Evolutionary conservation across 1,140 invertebrate species (phyloP).

Genomic region (Idris sp.): DNA sequence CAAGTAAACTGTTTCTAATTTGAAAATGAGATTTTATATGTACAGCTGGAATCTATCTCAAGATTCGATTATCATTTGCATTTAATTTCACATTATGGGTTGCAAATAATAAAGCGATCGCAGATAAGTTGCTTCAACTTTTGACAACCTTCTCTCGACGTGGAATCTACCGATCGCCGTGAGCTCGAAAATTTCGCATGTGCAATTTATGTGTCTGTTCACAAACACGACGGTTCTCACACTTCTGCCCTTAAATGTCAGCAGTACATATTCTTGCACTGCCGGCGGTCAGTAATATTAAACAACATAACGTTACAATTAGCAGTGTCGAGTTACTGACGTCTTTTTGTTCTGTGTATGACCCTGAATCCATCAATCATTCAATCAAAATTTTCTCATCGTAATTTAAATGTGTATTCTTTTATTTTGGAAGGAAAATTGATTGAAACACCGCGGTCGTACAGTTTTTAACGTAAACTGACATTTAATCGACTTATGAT

Average conservation of each 20-base stretch:
- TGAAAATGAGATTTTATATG: too few relatives aligned
- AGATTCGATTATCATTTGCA: too few relatives aligned
- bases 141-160: slow-evolving; percentile 55
- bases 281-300: slow-evolving; percentile 54
- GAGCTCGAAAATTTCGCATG: slow-evolving; percentile 46
- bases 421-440: too few relatives aligned
- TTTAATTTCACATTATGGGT: too few relatives aligned
- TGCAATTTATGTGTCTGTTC: slow-evolving; percentile 61
- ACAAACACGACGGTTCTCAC: slow-evolving; percentile 61
- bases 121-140: slow-evolving; percentile 54
- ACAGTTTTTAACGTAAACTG: slow-evolving; percentile 40
- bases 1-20: too few relatives aligned
- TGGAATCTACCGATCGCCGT: slow-evolving; percentile 56
- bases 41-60: too few relatives aligned
- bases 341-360: too few relatives aligned
- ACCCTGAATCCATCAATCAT: slow-evolving; percentile 13
- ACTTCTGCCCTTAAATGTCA: slow-evolving; percentile 61
- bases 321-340: slow-evolving; percentile 27
- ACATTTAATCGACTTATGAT: slow-evolving; percentile 34
- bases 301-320: slow-evolving; percentile 60
- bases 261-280: slow-evolving; percentile 52
- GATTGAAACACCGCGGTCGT: too few relatives aligned
- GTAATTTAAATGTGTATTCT: too few relatives aligned
- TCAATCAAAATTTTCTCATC: too few relatives aligned
- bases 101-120: slow-evolving; percentile 50